Evolutionary conservation across 2,113 vertebrate species (phyloP).

Genomic region (Ciconia maguari): DNA sequence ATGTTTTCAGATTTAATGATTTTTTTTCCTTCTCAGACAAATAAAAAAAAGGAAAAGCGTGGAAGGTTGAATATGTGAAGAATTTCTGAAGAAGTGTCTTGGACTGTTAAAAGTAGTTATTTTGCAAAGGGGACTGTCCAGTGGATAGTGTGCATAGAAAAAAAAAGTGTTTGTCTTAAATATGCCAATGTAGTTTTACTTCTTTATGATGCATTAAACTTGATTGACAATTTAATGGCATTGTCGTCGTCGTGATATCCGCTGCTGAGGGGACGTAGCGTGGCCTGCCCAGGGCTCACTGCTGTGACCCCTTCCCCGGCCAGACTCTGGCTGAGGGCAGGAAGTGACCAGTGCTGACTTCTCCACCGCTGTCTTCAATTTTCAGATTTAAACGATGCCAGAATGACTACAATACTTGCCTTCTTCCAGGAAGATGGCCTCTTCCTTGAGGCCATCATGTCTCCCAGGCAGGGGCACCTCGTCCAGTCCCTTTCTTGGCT

Average conservation of each 20-base stretch:
- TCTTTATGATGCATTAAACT: conserved; percentile 91
- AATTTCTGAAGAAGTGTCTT: conserved; percentile 76
- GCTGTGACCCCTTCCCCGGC: not conserved
- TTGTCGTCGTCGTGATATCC: not conserved
- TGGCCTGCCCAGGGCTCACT: not conserved
- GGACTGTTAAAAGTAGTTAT: conserved; percentile 82
- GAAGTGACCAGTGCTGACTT: fast-evolving
- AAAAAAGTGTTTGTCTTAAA: conserved; percentile 91
- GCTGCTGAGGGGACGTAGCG: not conserved
- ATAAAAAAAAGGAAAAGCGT: conserved; percentile 45
- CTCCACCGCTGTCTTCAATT: not conserved
- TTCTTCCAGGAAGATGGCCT: not conserved
- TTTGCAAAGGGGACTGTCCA: conserved; percentile 79
- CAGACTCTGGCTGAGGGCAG: not conserved
- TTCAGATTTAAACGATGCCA: not conserved
- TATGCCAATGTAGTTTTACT: conserved; percentile 94
- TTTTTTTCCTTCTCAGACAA: conserved; percentile 69
- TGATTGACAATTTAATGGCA: conserved; percentile 63
- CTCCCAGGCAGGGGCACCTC: not conserved
- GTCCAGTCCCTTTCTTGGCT: not conserved
- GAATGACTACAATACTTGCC: not conserved
- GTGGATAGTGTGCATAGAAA: conserved; percentile 90
- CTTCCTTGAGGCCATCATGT: not conserved
- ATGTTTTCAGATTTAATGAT: conserved; percentile 67
- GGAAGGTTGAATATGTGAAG: conserved; percentile 66